These are phyloP conservation scores for Diachrysia chrysitis DNA, from an alignment of 2,888 invertebrate genomes.

Conservation along the genomic window DNA sequence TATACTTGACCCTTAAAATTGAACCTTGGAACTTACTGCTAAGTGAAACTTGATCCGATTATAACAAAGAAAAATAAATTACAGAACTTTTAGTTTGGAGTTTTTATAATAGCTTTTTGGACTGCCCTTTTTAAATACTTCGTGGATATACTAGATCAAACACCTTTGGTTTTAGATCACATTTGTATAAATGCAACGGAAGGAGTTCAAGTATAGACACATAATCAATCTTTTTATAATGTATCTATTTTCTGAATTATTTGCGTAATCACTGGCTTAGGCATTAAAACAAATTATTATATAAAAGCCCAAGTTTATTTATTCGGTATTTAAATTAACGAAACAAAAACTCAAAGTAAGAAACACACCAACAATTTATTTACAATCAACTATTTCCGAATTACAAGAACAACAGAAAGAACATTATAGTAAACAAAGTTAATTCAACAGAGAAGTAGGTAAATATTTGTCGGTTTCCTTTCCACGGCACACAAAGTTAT, in stretches of 20 bases:
- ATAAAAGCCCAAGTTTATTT: background rate
- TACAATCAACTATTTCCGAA: background rate
- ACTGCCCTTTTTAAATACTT: background rate
- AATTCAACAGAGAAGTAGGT: constrained; percentile 13
- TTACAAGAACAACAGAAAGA: constrained; percentile 4
- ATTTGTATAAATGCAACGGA: too few species aligned
- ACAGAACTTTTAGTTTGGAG: background rate
- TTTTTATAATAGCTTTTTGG: background rate
- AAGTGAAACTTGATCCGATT: background rate
- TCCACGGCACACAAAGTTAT: constrained; percentile 28
- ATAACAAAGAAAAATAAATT: background rate
- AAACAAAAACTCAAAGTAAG: background rate
- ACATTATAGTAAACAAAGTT: constrained; percentile 4
- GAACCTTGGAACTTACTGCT: background rate
- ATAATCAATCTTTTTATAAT: too few species aligned
- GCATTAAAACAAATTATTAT: background rate
- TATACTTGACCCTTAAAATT: background rate
- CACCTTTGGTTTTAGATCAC: background rate
- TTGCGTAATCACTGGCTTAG: background rate
- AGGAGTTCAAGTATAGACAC: too few species aligned
- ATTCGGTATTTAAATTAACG: background rate
- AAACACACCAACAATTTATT: background rate
- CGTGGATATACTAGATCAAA: background rate
- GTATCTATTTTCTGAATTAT: background rate
- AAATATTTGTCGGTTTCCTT: constrained; percentile 23